These are phyloP conservation scores for Agriotes lineatus DNA, from an alignment of 2,888 invertebrate genomes.

Conservation along the genomic window DNA sequence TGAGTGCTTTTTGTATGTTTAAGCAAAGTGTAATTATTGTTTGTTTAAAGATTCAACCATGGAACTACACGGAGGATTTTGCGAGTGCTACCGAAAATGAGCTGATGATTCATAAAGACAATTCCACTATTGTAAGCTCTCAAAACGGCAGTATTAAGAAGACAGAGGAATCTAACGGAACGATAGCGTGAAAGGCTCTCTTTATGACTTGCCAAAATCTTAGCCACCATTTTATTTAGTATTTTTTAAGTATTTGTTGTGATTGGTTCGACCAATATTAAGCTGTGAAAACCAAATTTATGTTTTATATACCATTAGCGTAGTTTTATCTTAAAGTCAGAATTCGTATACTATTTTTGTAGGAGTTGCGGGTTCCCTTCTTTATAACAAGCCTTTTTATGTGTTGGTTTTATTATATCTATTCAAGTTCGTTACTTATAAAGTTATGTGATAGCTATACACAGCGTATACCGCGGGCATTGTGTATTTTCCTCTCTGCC, in stretches of 20 bases:
- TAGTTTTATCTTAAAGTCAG: not conserved
- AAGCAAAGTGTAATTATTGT: not conserved
- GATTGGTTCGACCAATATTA: not conserved
- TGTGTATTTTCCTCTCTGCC: too few relatives aligned
- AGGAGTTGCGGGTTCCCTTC: too few relatives aligned
- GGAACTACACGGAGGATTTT: constrained; percentile 66
- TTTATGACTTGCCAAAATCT: not conserved
- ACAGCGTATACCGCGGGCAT: too few relatives aligned
- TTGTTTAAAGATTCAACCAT: constrained; percentile 64
- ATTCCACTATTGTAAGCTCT: not conserved
- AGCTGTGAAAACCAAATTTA: not conserved
- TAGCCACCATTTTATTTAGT: not conserved
- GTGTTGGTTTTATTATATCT: too few relatives aligned
- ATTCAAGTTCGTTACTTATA: too few relatives aligned
- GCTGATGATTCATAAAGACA: constrained; percentile 49
- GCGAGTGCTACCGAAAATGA: constrained; percentile 56
- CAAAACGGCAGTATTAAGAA: not conserved
- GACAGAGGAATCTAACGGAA: not conserved
- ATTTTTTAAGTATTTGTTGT: constrained; percentile 3
- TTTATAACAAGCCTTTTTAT: too few relatives aligned
- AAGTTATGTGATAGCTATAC: too few relatives aligned
- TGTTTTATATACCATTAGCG: not conserved
- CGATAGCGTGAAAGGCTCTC: not conserved
- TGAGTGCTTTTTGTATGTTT: constrained; percentile 54
- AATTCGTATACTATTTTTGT: not conserved